Base-by-base conservation (phyloP, 2,113 vertebrate genomes). In the Scopus umbretta region DNA sequence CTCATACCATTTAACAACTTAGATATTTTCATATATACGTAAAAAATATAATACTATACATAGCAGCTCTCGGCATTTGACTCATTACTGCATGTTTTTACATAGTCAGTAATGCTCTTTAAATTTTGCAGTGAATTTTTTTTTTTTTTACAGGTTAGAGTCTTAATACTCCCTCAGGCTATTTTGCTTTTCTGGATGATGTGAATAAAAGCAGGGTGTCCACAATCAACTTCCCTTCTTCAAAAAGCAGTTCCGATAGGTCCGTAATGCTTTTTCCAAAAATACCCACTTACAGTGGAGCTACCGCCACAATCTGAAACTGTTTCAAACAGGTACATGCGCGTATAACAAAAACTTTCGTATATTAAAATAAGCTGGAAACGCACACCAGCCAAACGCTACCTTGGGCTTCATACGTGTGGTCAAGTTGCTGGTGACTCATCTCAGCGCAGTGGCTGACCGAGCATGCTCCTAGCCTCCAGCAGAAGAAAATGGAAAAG, bases 321-420 rank as follows among this genome's bases (percentile, higher is more conserved):
- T 26, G 29, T 61, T 79, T 67, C 38, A 67, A 18, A 29, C 26
- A 5, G 5, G 19, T 9, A 16, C 0, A 1, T 30, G 27, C 45
- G 6, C 0, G 6, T 42, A 5, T 40, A 26, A 40, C 10, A 30
- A 36, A 47, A 36, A 6, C 18, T 27, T 52, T 1, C 2, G 4
- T 10, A 0, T 4, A 16, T 32, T n/a, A 29, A 76, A 53, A 13
- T 5, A 47, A 56, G 34, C 42, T 15, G 36, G 79, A 68, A 61
- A 17, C 0, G 5, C 58, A 11, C 27, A 30, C 17, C 50, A 25
- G 49, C 27, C 30, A 87, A 43, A 2, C 0, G 0, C 40, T 29
- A 16, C 71, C 65, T 55, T 4, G 10, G 43, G 62, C 25, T 47
- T 68, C 17, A 2, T 20, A 4, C 9, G 3, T 15, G 61, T 2